These are phyloP conservation scores for Nematolebias whitei DNA, from an alignment of 2,113 vertebrate genomes.

Conservation along the genomic window DNA sequence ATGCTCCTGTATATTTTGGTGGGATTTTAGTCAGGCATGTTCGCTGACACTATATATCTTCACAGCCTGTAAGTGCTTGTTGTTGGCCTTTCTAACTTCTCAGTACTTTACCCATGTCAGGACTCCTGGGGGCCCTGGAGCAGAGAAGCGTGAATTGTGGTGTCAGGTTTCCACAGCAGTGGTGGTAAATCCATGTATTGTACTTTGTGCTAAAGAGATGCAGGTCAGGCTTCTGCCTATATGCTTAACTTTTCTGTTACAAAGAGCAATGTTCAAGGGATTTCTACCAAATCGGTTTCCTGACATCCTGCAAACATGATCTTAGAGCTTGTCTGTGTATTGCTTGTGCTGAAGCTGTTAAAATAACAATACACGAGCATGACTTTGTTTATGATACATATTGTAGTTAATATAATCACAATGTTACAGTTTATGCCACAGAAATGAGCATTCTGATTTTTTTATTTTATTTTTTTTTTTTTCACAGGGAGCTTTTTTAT, in stretches of 20 bases:
- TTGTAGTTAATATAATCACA: background rate
- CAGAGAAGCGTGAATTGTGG: constrained; percentile 25
- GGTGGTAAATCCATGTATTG: constrained; percentile 1
- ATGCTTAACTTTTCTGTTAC: constrained; percentile 23
- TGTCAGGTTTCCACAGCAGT: constrained; percentile 44
- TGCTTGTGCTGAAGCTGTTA: background rate
- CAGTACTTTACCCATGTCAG: constrained; percentile 29
- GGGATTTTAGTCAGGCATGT: constrained; percentile 21
- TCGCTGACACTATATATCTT: constrained; percentile 36
- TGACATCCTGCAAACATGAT: background rate
- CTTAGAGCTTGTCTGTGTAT: background rate
- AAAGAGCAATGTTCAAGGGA: constrained; percentile 17
- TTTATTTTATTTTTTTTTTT: background rate
- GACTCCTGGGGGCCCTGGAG: constrained; percentile 25
- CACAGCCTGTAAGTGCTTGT: constrained; percentile 23
- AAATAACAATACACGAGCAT: no score
- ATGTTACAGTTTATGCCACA: background rate
- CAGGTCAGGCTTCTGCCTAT: constrained; percentile 16
- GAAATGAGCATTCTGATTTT: background rate
- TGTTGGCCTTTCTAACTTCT: constrained; percentile 30
- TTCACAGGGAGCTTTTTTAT: background rate
- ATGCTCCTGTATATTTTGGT: constrained; percentile 3
- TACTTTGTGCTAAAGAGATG: constrained; percentile 14
- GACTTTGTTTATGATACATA: no score
- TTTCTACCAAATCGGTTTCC: constrained; percentile 6